Evolutionary conservation across 2,888 invertebrate species (phyloP).

Genomic region (Tinea trinotella): DNA sequence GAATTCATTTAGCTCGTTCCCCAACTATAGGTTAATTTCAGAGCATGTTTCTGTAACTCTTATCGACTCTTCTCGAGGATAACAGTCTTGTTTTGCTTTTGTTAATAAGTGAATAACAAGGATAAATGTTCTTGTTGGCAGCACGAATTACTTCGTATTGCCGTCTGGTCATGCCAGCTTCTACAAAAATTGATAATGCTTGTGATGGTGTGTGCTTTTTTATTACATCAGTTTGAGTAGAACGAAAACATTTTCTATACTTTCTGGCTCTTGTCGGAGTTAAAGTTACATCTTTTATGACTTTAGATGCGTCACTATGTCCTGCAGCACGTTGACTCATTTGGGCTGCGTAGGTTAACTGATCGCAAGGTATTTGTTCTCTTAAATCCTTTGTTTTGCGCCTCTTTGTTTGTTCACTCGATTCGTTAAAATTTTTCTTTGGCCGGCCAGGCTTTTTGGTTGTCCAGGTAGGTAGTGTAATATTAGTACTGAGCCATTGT

Average conservation of each 20-base stretch:
- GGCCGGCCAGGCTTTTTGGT: slow-evolving; percentile 22
- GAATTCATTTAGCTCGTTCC: too few relatives aligned
- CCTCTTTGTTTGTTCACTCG: slow-evolving; percentile 24
- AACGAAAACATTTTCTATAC: slow-evolving; percentile 19
- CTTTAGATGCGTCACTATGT: slow-evolving; percentile 1
- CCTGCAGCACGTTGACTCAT: not conserved
- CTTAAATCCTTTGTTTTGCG: slow-evolving; percentile 24
- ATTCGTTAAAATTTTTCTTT: slow-evolving; percentile 23
- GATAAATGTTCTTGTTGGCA: slow-evolving; percentile 19
- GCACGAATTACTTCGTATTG: slow-evolving; percentile 23
- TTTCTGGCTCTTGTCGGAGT: slow-evolving; percentile 22
- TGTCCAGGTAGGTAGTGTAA: not conserved
- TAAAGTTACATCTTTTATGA: slow-evolving; percentile 16
- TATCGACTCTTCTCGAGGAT: slow-evolving; percentile 13
- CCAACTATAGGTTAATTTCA: slow-evolving; percentile 18
- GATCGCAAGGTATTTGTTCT: slow-evolving; percentile 8
- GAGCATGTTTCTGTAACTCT: slow-evolving; percentile 18
- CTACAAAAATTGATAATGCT: slow-evolving; percentile 24
- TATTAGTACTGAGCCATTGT: not conserved
- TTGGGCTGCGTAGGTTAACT: slow-evolving; percentile 19
- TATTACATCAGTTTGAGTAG: not conserved
- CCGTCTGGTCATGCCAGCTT: slow-evolving; percentile 22
- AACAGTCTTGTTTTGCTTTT: slow-evolving; percentile 20
- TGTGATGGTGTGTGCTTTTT: slow-evolving; percentile 17
- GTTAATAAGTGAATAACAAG: slow-evolving; percentile 22